Evolutionary conservation across 2,113 vertebrate genomes (phyloP).

Genomic region (Sylvietta virens): DNA sequence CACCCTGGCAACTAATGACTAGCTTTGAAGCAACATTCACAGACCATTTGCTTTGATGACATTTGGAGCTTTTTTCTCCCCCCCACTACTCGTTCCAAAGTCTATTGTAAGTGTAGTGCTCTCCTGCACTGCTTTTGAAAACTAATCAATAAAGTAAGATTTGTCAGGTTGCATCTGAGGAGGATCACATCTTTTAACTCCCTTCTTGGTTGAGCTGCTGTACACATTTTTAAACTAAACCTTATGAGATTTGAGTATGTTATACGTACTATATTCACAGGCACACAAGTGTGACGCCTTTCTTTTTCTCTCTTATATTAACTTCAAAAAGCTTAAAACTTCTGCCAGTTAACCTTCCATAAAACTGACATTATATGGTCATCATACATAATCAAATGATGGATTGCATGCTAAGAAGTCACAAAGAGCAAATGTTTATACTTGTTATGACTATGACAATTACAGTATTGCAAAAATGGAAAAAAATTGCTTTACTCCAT

Average conservation of each 20-base stretch:
- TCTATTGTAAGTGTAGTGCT: conserved; percentile 68
- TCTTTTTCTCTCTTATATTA: conserved; percentile 42
- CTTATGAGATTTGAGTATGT: conserved; percentile 46
- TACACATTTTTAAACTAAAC: conserved; percentile 70
- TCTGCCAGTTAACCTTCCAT: conserved; percentile 68
- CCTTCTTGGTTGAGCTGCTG: conserved; percentile 56
- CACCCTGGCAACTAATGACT: conserved; percentile 89
- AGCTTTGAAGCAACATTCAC: conserved; percentile 92
- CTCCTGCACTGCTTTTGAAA: conserved; percentile 68
- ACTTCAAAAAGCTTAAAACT: conserved; percentile 71
- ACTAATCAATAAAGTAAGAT: conserved; percentile 72
- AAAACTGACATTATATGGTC: conserved; percentile 69
- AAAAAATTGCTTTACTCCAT: neutral
- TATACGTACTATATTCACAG: conserved; percentile 12
- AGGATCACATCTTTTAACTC: conserved; percentile 64
- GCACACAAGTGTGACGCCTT: conserved; percentile 31
- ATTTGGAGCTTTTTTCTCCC: conserved; percentile 70
- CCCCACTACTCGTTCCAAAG: conserved; percentile 27
- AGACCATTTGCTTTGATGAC: conserved; percentile 94
- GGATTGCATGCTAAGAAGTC: conserved; percentile 60
- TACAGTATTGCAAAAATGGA: conserved; percentile 16
- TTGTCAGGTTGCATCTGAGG: conserved; percentile 73
- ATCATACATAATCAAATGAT: conserved; percentile 72
- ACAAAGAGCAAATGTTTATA: conserved; percentile 61
- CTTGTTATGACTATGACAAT: conserved; percentile 41